Base-by-base conservation (phyloP, 2,113 vertebrate species). In the Peromyscus leucopus region DNA sequence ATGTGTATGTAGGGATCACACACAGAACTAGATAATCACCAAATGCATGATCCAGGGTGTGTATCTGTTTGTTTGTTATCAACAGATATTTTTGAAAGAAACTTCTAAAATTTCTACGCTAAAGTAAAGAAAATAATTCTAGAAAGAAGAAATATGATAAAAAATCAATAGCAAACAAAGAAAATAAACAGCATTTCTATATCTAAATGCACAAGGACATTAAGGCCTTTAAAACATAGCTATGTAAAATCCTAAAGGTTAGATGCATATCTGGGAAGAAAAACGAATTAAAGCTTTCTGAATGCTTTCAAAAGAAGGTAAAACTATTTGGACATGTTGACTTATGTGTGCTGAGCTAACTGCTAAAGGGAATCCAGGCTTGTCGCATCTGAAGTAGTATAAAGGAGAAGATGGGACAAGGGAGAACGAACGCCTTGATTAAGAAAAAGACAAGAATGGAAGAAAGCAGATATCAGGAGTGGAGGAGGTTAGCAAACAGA, bases 321-420 rank as follows among this genome's bases (percentile, higher is more conserved):
- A 79, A 96, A 67, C 46, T 89, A 89, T 61, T 92, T 78, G 76
- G 24, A 89, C 12, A 90, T 85, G 89, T 97, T 96, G 74, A 59
- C 26, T 69, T 65, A 21, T 24, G 3, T 1, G 6, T 82, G 59
- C 11, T 16, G 84, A 67, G 28, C 4, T 59, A 95, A 48, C 42
- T 48, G 46, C 46, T 48, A 48, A 48, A 48, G 46, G 42, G 42
- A 42, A 42, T 42, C 42, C 42, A 42, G n/a, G 89, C 28, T 65
- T 93, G 72, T 42, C 1, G 5, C 7, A 90, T 61, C 48, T 39
- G 11, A 71, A 91, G 39, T 65, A 79, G 36, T 55, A 82, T 0
- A 6, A 11, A 2, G 28, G 15, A 9, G 7, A 57, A 83, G 59
- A 59, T n/a, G 1, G 36, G 21, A 86, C 31, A 16, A 93, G 4